These are phyloP conservation scores for Hycleus phaleratus DNA, from an alignment of 1,140 invertebrate genomes.

Conservation along the genomic window DNA sequence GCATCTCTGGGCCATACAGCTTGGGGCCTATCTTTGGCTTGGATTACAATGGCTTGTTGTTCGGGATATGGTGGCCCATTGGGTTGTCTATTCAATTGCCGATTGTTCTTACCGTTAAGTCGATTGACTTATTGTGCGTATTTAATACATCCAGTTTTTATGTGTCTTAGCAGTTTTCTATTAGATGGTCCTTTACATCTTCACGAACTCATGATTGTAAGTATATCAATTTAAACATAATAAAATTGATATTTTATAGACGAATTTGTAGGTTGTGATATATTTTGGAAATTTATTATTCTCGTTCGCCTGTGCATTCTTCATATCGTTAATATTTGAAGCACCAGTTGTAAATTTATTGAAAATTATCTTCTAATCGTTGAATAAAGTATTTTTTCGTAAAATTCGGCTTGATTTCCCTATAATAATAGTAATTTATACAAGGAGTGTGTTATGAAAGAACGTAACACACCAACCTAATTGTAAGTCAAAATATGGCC, in stretches of 20 bases:
- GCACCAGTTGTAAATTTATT: slow-evolving; percentile 69
- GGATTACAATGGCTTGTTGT: slow-evolving; percentile 74
- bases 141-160: slow-evolving; percentile 78
- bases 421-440: too few species aligned
- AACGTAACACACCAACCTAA: too few species aligned
- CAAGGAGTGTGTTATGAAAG: too few species aligned
- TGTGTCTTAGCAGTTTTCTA: slow-evolving; percentile 66
- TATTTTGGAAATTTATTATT: slow-evolving; percentile 72
- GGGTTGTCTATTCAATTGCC: slow-evolving; percentile 69
- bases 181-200: slow-evolving; percentile 71
- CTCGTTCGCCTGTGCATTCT: slow-evolving; percentile 67
- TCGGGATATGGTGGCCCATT: slow-evolving; percentile 65
- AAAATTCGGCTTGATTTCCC: neutral
- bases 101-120: slow-evolving; percentile 73
- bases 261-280: slow-evolving; percentile 55
- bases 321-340: slow-evolving; percentile 68
- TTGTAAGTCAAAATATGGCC: too few species aligned
- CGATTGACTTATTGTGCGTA: slow-evolving; percentile 86
- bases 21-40: slow-evolving; percentile 68
- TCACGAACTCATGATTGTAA: slow-evolving; percentile 63
- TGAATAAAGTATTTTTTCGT: neutral
- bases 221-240: slow-evolving; percentile 7
- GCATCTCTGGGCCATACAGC: slow-evolving; percentile 55
- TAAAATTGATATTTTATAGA: slow-evolving; percentile 4
- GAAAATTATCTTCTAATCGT: slow-evolving; percentile 50